These are phyloP conservation scores for Aplodontia rufa DNA, from an alignment of 2,113 vertebrate genomes.

Conservation along the genomic window DNA sequence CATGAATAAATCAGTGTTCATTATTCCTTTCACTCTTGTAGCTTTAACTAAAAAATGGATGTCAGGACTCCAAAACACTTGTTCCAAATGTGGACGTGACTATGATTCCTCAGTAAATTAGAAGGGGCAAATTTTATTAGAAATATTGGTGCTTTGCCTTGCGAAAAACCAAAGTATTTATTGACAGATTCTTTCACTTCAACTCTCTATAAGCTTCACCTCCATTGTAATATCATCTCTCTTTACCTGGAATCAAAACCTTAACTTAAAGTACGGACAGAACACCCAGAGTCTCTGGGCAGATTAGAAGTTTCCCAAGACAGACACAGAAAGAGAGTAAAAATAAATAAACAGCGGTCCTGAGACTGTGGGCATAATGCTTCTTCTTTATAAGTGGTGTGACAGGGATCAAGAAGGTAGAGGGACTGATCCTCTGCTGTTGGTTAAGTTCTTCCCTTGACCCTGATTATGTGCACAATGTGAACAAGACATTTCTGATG, in stretches of 20 bases:
- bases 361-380: rapidly evolving
- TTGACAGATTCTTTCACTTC: not conserved
- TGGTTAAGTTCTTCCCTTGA: not conserved
- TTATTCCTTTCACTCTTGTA: conserved; percentile 17
- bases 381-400: not conserved
- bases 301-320: not conserved
- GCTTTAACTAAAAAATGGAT: not conserved
- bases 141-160: not conserved
- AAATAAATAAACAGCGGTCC: not conserved
- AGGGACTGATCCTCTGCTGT: not conserved
- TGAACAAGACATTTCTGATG: not conserved
- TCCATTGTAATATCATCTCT: not conserved
- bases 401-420: not conserved
- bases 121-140: not conserved
- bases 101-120: not conserved
- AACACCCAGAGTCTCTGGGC: not conserved
- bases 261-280: not conserved
- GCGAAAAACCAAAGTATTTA: not conserved
- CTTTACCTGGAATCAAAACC: not conserved
- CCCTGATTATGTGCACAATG: not conserved
- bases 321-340: not conserved
- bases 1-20: conserved; percentile 67
- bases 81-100: not conserved
- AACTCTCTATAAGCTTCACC: not conserved
- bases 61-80: not conserved